Base-by-base conservation (phyloP, 2,888 invertebrate species). In the Platycheirus rosarum region DNA sequence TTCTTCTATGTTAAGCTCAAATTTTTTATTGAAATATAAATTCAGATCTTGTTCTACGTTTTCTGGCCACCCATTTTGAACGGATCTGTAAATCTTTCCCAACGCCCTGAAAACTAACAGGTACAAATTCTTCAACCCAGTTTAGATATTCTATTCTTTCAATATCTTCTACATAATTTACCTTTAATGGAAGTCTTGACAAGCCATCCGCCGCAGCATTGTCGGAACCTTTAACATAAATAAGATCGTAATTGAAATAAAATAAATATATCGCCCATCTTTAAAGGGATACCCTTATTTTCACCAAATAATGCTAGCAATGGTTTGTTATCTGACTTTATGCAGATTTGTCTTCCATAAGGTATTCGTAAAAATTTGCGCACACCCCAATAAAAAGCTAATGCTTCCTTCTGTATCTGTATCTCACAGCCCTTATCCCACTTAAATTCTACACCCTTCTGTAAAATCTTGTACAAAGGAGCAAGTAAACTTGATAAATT, bases 341-440 rank as follows among this genome's bases (percentile, higher is more conserved):
- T 35, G 5, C 29, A 49, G 62, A 87, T 85, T 18, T 53, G 18
- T 26, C 78, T 40, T 3, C 91, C 91, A 85, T 88, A 1, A 91
- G 20, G 78, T 88, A 91, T 16, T 88, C 84, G 53, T 88, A 87
- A 84, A 90, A 91, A 82, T 87, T 87, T 23, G n/a, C 86, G 85
- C 0, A 89, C 86, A 1, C 88, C 89, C 68, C 85, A 90, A 23
- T 89, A 74, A 7, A 89, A 84, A 7, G 87, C 87, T 6, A 88
- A 80, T 8, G 87, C 88, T 78, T 87, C 86, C 18, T 80, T 82
- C 29, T 87, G 85, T n/a, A 86, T 57, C 13, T 26, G 65, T 48
- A 48, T 63, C 35, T 26, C 42, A 42, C 42, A 42, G 14, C 14
- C 14, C 14, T 14, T 40, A 20, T 46, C 18, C 62, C 46, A 60